phyloP scores from a whole-genome alignment of 2,113 vertebrate species.

The Sterna hirundo region DNA sequence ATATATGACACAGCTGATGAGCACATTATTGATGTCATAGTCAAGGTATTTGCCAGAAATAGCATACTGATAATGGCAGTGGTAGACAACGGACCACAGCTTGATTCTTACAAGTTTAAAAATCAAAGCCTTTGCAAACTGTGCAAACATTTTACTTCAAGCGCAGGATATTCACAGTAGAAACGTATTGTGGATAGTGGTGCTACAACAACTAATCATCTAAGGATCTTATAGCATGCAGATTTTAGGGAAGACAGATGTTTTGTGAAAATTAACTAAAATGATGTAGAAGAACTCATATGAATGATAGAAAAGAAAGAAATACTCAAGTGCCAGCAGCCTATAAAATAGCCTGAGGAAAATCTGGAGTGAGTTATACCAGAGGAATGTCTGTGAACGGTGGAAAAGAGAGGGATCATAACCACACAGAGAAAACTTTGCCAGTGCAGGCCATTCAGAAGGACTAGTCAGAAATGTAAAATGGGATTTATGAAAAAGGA shows the following conservation, averaged over 20 bases:
- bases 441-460: not conserved
- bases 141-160: not conserved
- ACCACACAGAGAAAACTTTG: not conserved
- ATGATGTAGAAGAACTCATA: not conserved
- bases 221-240: not conserved
- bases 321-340: not conserved
- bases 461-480: not conserved
- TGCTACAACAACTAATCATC: not conserved
- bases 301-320: conserved; percentile 1
- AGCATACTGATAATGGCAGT: not conserved
- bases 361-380: conserved; percentile 18
- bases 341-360: conserved; percentile 26
- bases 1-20: not conserved
- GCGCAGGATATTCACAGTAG: not conserved
- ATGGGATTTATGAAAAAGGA: not conserved
- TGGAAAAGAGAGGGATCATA: not conserved
- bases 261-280: not conserved
- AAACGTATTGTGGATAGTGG: not conserved
- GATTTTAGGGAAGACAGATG: not conserved
- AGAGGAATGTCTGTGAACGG: not conserved
- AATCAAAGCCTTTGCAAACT: not conserved
- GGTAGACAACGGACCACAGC: not conserved
- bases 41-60: not conserved
- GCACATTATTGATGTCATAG: not conserved
- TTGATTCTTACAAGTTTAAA: not conserved